Evolutionary conservation across 2,888 invertebrate genomes (phyloP).

Genomic region (Apamea sordens): DNA sequence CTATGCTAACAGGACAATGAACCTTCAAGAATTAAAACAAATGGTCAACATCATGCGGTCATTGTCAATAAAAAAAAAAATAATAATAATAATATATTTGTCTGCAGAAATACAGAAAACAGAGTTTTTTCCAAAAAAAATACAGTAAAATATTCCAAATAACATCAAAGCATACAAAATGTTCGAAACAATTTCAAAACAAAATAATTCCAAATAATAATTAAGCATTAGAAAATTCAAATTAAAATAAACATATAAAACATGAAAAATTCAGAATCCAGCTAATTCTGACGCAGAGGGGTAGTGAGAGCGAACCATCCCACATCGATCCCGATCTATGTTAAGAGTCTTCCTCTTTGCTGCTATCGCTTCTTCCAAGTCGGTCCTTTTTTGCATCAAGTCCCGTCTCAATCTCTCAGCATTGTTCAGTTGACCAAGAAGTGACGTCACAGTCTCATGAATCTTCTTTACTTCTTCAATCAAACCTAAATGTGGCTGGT

Average conservation of each 20-base stretch:
- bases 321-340: conserved; percentile 91
- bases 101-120: neutral
- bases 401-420: conserved; percentile 90
- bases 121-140: neutral
- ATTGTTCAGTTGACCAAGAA: conserved; percentile 91
- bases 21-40: too few species aligned
- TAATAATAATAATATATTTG: too few species aligned
- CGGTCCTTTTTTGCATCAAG: conserved; percentile 90
- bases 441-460: conserved; percentile 92
- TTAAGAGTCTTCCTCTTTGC: conserved; percentile 93
- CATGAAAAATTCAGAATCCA: neutral
- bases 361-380: conserved; percentile 92
- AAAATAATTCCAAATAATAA: neutral
- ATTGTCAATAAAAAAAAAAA: too few species aligned
- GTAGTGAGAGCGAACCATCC: neutral
- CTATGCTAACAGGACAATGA: too few species aligned
- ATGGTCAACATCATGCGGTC: too few species aligned
- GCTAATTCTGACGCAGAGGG: conserved; percentile 85
- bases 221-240: neutral
- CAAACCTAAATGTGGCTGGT: conserved; percentile 94
- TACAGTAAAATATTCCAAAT: conserved; percentile 3
- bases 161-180: conserved; percentile 7
- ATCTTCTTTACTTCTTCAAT: conserved; percentile 94
- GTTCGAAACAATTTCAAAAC: neutral
- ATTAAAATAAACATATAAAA: neutral